Evolutionary conservation across 2,888 invertebrate genomes (phyloP).

Genomic region (Sphaeridia pumilis): DNA sequence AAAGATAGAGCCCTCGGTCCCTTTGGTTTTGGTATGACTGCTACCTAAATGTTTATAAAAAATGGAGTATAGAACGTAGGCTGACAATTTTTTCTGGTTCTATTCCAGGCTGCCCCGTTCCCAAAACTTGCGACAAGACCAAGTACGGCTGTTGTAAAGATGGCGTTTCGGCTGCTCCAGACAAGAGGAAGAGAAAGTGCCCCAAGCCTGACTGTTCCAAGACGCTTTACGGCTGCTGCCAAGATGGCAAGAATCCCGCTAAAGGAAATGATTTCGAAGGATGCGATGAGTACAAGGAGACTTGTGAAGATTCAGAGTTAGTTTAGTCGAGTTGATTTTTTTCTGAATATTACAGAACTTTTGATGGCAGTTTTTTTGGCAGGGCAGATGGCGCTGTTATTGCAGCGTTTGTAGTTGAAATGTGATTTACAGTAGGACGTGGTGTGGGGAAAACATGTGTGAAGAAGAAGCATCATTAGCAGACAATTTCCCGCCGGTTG

Average conservation of each 20-base stretch:
- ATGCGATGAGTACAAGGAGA: conserved; percentile 44
- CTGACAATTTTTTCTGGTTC: conserved; percentile 9
- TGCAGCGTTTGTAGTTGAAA: no score
- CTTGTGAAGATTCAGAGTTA: conserved; percentile 38
- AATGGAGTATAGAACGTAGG: no score
- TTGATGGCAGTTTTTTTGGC: no score
- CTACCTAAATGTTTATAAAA: neutral
- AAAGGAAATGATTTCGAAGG: conserved; percentile 73
- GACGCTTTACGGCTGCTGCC: conserved; percentile 77
- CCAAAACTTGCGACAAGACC: conserved; percentile 63
- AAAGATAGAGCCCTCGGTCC: conserved; percentile 58
- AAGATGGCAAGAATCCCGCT: conserved; percentile 62
- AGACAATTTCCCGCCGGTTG: neutral
- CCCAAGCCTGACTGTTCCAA: conserved; percentile 59
- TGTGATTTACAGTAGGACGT: neutral
- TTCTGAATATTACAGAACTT: no score
- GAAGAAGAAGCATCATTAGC: neutral
- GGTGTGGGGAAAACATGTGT: neutral
- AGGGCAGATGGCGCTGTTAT: no score
- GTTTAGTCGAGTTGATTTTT: no score
- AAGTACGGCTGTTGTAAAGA: conserved; percentile 71
- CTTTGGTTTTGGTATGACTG: conserved; percentile 59
- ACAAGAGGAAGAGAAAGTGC: conserved; percentile 61
- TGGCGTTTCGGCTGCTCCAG: conserved; percentile 62
- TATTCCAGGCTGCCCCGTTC: conserved; percentile 54